Base-by-base conservation (phyloP, 2,797 vertebrate species). In the Sebastes glaucus region DNA sequence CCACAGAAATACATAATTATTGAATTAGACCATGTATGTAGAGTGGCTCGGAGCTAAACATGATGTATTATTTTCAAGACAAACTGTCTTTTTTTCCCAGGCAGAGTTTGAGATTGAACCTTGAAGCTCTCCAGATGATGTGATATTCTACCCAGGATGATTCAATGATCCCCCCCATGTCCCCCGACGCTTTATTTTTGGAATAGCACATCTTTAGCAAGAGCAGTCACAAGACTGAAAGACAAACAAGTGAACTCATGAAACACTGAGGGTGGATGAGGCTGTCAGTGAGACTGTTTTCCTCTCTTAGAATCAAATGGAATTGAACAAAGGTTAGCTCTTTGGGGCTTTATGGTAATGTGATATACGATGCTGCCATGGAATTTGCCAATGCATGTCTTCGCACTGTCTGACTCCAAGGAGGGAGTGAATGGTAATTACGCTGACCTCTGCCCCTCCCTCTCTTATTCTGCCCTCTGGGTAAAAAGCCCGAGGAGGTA, bases 101-200 rank as follows among this genome's bases (percentile, higher is more conserved):
- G 60, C 86, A 33, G 76, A 76, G 83, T 88, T 89, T 80, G 85
- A 92, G 85, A 89, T 76, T 84, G 90, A 93, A 92, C 90, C 90
- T 88, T 77, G 84, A 89, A 89, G 85, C 87, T 92, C 90, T 91
- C 89, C 84, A 91, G 93, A 90, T 93, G 89, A 94, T 91, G 88
- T 86, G 93, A 94, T 93, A 94, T 92, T 93, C 92, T 91, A 89
- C 86, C 92, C 91, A 74, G 85, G 91, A 90, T 93, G 93, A 95
- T 95, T 95, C 93, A 90, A 93, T 92, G 93, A 94, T 93, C 91
- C 91, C 89, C 86, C 86, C 79, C 86, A 56, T 64, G 85, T 95
- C 94, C 94, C 94, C 81, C 71, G 94, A 89, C 83, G 6, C 91
- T 93, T 96, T 95, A 95, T 96, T 96, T 96, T 95, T 94, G 94